These are phyloP conservation scores for Aurelia sp. DNA, from an alignment of 30 jellyfish, hydroid and myxozoan genomes.

Conservation along the genomic window DNA sequence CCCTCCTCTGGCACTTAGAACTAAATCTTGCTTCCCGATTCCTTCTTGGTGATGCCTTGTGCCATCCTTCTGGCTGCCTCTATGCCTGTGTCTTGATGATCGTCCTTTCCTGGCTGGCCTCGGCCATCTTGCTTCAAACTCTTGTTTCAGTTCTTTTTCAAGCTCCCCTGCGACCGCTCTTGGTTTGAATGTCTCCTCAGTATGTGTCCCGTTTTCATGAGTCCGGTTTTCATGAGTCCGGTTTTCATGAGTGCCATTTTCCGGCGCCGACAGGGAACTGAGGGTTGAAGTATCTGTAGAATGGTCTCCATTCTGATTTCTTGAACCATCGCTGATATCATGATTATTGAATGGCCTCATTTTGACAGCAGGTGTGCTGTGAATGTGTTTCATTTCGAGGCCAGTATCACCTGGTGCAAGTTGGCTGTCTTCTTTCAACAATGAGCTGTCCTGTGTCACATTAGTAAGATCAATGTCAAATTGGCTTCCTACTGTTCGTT, in stretches of 20 bases:
- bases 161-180: slow-evolving; percentile 37
- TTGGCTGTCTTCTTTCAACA: slow-evolving; percentile 12
- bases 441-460: slow-evolving; percentile 21
- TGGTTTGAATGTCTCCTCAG: not conserved
- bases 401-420: slow-evolving; percentile 1
- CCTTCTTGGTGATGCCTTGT: slow-evolving; percentile 2
- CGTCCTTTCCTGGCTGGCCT: slow-evolving; percentile 20
- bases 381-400: not conserved
- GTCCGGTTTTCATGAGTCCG: slow-evolving; percentile 9
- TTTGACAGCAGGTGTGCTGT: slow-evolving; percentile 57
- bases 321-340: not conserved
- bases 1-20: slow-evolving; percentile 58
- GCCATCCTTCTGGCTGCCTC: not conserved
- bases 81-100: not conserved
- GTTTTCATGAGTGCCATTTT: slow-evolving; percentile 10
- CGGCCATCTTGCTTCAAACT: slow-evolving; percentile 22
- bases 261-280: slow-evolving; percentile 38
- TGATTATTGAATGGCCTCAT: not conserved
- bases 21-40: slow-evolving; percentile 28
- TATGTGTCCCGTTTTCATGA: slow-evolving; percentile 7
- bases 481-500: not conserved
- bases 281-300: slow-evolving; percentile 41
- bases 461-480: not conserved
- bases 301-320: not conserved
- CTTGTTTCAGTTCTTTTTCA: slow-evolving; percentile 37